Evolutionary conservation across 2,797 vertebrate genomes (phyloP).

Genomic region (Crocidura indochinensis): DNA sequence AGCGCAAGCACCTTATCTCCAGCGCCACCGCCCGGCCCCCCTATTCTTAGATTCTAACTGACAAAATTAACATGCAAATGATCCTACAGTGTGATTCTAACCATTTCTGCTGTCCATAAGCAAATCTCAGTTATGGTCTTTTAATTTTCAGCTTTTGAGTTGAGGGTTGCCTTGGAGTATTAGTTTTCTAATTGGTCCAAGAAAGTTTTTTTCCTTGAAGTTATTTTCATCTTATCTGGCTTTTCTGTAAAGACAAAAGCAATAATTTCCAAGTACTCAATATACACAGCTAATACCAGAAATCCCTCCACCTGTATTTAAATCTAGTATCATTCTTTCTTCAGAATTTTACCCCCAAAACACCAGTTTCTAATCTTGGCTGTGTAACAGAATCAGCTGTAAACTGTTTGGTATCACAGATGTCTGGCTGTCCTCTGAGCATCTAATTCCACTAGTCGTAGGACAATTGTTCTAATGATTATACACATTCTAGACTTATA

Average conservation of each 20-base stretch:
- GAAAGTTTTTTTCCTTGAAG: neutral
- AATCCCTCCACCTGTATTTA: neutral
- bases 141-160: too few species aligned
- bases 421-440: neutral
- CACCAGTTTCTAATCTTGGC: neutral
- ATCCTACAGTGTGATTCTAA: neutral
- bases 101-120: neutral
- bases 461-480: neutral
- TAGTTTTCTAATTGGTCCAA: neutral
- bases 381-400: neutral
- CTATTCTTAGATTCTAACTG: neutral
- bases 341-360: neutral
- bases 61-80: neutral
- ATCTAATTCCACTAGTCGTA: too few species aligned
- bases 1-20: too few species aligned
- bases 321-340: neutral
- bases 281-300: neutral
- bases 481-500: conserved; percentile 30
- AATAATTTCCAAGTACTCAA: neutral
- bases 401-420: neutral
- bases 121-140: neutral
- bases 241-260: conserved; percentile 3
- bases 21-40: too few species aligned
- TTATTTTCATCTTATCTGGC: neutral
- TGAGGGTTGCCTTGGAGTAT: rapidly evolving